Conservation (phyloP, 1,140 invertebrate genomes). For the Scaptodrosophila lebanonensis region DNA sequence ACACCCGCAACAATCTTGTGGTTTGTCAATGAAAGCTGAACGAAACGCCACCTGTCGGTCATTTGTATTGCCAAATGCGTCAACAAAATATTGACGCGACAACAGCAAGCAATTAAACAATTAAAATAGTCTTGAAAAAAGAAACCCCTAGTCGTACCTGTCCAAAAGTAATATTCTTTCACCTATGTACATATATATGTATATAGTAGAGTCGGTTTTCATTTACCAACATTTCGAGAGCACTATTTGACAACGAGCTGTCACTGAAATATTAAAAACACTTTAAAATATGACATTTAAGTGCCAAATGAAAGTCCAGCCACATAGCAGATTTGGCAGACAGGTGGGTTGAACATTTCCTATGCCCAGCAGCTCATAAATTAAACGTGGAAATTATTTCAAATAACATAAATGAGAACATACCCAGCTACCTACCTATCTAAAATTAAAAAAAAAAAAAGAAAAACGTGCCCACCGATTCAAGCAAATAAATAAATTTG, state of each 20-base stretch:
- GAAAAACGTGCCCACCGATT: conserved; percentile 14
- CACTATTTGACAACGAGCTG: conserved; percentile 59
- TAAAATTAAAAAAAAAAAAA: conserved; percentile 10
- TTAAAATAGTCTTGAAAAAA: conserved; percentile 15
- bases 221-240: conserved; percentile 28
- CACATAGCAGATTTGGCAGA: conserved; percentile 7
- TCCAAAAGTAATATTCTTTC: not conserved
- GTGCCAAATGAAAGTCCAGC: conserved; percentile 33
- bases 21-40: conserved; percentile 23
- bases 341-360: not conserved
- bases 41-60: conserved; percentile 62
- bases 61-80: conserved; percentile 64
- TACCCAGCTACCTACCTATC: conserved; percentile 3
- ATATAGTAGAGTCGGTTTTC: conserved; percentile 51
- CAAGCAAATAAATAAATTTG: conserved; percentile 70
- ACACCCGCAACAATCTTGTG: not conserved
- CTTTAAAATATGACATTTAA: conserved; percentile 55
- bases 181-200: not conserved
- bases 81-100: conserved; percentile 38
- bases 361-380: conserved; percentile 41
- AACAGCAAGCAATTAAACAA: conserved; percentile 40
- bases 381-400: conserved; percentile 57
- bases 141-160: conserved; percentile 19
- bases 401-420: conserved; percentile 18
- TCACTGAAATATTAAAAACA: conserved; percentile 74